Evolutionary conservation across 2,113 vertebrate species (phyloP).

Genomic region (Argyrosomus japonicus): DNA sequence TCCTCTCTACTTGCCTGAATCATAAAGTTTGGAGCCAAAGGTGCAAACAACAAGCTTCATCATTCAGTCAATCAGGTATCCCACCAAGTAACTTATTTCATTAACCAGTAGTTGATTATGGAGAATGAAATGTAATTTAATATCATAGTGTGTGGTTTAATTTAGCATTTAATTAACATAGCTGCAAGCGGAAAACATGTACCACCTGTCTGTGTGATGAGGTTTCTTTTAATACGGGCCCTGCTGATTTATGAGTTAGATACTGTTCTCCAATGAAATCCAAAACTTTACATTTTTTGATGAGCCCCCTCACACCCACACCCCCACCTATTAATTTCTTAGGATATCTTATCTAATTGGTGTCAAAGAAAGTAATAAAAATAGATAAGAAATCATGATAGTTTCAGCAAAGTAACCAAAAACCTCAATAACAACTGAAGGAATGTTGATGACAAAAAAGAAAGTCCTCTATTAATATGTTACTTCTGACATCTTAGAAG

Average conservation of each 20-base stretch:
- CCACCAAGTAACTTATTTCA: constrained; percentile 54
- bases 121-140: constrained; percentile 49
- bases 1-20: neutral
- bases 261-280: constrained; percentile 20
- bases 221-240: constrained; percentile 11
- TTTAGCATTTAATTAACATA: constrained; percentile 66
- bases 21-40: constrained; percentile 1
- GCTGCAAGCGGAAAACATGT: constrained; percentile 29
- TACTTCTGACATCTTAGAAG: neutral
- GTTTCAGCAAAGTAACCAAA: neutral
- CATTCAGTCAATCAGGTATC: constrained; percentile 35
- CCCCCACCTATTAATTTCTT: constrained; percentile 15
- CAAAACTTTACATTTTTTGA: neutral
- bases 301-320: neutral
- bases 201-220: constrained; percentile 33
- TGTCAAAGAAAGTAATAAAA: constrained; percentile 52
- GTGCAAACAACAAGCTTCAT: constrained; percentile 29
- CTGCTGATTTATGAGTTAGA: constrained; percentile 50
- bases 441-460: neutral
- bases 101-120: constrained; percentile 50
- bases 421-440: neutral
- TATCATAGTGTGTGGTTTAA: constrained; percentile 42
- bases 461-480: constrained; percentile 28
- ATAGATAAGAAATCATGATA: constrained; percentile 19
- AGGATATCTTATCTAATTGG: constrained; percentile 19